Percentiles rank a stretch among this genome's conserved stretches.
These are phyloP conservation scores for Serrognathus titanus DNA, from an alignment of 2,888 invertebrate species.

Conservation along the genomic window DNA sequence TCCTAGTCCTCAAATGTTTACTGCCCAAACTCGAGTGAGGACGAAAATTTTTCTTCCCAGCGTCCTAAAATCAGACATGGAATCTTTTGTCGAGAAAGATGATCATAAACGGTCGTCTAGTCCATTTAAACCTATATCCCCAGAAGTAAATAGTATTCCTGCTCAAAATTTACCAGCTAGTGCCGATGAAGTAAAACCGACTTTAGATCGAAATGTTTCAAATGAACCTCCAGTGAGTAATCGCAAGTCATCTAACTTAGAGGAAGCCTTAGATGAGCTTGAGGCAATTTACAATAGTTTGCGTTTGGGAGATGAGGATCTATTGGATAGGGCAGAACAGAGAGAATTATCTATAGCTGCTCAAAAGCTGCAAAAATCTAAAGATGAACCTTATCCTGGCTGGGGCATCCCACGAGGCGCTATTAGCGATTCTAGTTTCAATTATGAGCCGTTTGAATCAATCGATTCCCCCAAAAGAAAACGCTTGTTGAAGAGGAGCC, in stretches of 20 bases:
- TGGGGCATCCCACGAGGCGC: conserved; percentile 37
- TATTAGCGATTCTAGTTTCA: conserved; percentile 46
- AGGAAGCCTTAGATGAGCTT: conserved; percentile 83
- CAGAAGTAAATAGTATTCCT: neutral
- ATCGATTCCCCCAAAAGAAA: conserved; percentile 40
- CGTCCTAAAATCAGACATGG: conserved; percentile 29
- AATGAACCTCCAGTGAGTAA: conserved; percentile 44
- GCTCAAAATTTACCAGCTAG: neutral
- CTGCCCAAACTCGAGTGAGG: conserved; percentile 41
- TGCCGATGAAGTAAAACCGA: conserved; percentile 48
- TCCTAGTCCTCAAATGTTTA: conserved; percentile 43
- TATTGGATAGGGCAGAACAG: conserved; percentile 74
- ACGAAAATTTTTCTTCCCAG: conserved; percentile 44
- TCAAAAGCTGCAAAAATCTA: conserved; percentile 33
- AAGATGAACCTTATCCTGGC: conserved; percentile 31
- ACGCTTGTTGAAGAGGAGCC: conserved; percentile 40
- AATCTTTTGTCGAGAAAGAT: neutral
- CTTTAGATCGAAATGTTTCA: conserved; percentile 7
- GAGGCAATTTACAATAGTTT: conserved; percentile 90
- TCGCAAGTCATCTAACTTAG: conserved; percentile 73
- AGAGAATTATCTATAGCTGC: conserved; percentile 54
- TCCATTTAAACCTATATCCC: conserved; percentile 25
- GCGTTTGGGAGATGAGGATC: conserved; percentile 78
- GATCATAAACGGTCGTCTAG: conserved; percentile 13
- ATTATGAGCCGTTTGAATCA: conserved; percentile 43